These are phyloP conservation scores for Dryobotodes eremita DNA, from an alignment of 2,888 invertebrate genomes.

Conservation along the genomic window DNA sequence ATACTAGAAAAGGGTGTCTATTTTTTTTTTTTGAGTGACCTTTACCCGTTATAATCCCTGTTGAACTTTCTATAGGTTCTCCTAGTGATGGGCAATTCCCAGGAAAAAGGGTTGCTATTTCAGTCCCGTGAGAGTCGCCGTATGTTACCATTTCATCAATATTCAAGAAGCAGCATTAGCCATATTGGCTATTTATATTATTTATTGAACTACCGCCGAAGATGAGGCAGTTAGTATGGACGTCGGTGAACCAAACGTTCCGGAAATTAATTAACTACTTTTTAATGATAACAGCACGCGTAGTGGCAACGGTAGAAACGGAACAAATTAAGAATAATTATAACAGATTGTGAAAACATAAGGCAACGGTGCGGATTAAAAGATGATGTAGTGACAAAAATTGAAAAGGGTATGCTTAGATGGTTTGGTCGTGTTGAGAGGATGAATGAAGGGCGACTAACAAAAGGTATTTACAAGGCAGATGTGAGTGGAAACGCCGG, in stretches of 20 bases:
- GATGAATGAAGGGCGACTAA: too few relatives aligned
- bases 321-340: not conserved
- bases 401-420: too few relatives aligned
- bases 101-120: constrained; percentile 23
- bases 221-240: constrained; percentile 27
- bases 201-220: constrained; percentile 36
- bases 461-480: too few relatives aligned
- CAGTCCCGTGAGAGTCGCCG: constrained; percentile 14
- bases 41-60: constrained; percentile 23
- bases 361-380: too few relatives aligned
- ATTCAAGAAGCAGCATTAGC: constrained; percentile 39
- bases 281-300: not conserved
- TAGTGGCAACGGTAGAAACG: not conserved
- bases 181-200: constrained; percentile 27
- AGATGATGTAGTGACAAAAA: too few relatives aligned
- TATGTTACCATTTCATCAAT: constrained; percentile 47
- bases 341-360: not conserved
- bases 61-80: constrained; percentile 57
- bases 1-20: not conserved
- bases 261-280: not conserved
- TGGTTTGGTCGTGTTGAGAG: too few relatives aligned
- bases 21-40: not conserved
- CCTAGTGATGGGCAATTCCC: constrained; percentile 19
- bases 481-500: too few relatives aligned
- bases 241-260: not conserved